A percentile compares a stretch with the other conserved stretches of the same genome.
Evolutionary conservation across 2,888 invertebrate species (phyloP).

Genomic region (Steinernema scapterisci): DNA sequence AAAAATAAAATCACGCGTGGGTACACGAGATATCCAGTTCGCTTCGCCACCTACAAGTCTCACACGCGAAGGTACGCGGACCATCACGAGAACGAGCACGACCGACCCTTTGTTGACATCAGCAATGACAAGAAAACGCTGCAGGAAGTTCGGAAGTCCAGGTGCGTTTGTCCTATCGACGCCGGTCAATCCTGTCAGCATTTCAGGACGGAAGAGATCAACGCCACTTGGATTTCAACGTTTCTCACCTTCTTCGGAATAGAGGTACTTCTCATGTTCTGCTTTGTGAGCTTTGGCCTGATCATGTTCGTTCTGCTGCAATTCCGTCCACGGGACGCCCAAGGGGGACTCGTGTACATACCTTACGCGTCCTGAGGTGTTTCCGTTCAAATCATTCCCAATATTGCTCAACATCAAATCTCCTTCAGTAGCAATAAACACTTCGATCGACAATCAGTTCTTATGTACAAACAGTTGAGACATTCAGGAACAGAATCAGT

Average conservation of each 20-base stretch:
- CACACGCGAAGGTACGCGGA: conserved; percentile 14
- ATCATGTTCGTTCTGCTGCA: conserved; percentile 44
- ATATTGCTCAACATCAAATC: background rate
- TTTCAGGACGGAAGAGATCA: conserved; percentile 45
- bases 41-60: conserved; percentile 38
- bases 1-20: background rate
- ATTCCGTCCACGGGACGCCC: conserved; percentile 35
- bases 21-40: conserved; percentile 15
- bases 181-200: background rate
- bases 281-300: conserved; percentile 42
- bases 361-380: conserved; percentile 2
- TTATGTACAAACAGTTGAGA: conserved; percentile 5
- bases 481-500: background rate
- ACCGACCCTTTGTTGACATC: conserved; percentile 37
- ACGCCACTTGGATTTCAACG: conserved; percentile 43
- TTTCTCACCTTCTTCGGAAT: conserved; percentile 42
- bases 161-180: conserved; percentile 11
- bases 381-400: background rate
- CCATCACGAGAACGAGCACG: background rate
- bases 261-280: conserved; percentile 37
- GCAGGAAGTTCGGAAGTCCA: conserved; percentile 31
- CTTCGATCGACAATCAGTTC: background rate
- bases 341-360: background rate
- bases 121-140: conserved; percentile 39
- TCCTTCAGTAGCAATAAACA: background rate